These are phyloP conservation scores for Petaurus breviceps DNA, from an alignment of 2,113 vertebrate genomes.

Conservation along the genomic window DNA sequence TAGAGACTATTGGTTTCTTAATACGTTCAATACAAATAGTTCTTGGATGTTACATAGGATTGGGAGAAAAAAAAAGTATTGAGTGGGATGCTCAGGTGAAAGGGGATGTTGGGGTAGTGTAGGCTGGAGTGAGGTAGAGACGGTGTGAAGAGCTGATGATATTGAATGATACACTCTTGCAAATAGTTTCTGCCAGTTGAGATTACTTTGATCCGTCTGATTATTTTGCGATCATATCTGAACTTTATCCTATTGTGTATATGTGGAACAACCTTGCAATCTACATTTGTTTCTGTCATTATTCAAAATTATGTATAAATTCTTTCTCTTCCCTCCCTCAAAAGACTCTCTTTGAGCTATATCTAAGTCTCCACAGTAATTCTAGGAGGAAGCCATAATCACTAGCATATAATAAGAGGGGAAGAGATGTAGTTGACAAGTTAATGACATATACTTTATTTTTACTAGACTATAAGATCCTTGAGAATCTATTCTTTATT, in stretches of 20 bases:
- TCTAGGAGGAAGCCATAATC: too few species aligned
- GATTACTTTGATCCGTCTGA: not conserved
- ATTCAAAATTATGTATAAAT: too few species aligned
- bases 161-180: not conserved
- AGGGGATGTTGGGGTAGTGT: constrained; percentile 79
- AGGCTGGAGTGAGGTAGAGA: constrained; percentile 77
- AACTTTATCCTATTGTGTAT: not conserved
- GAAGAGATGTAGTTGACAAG: too few species aligned
- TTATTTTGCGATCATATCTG: not conserved
- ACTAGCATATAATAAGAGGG: too few species aligned
- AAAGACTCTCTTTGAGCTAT: too few species aligned
- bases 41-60: constrained; percentile 83
- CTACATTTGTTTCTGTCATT: too few species aligned
- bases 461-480: too few species aligned
- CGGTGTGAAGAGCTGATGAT: constrained; percentile 79
- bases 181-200: not conserved
- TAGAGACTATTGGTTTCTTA: constrained; percentile 80
- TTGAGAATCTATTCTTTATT: not conserved
- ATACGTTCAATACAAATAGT: constrained; percentile 88
- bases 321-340: too few species aligned
- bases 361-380: too few species aligned
- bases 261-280: too few species aligned
- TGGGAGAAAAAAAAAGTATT: constrained; percentile 76
- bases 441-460: too few species aligned
- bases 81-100: constrained; percentile 72